Evolutionary conservation across 2,113 vertebrate genomes (phyloP).

Genomic region (Marmota monax): DNA sequence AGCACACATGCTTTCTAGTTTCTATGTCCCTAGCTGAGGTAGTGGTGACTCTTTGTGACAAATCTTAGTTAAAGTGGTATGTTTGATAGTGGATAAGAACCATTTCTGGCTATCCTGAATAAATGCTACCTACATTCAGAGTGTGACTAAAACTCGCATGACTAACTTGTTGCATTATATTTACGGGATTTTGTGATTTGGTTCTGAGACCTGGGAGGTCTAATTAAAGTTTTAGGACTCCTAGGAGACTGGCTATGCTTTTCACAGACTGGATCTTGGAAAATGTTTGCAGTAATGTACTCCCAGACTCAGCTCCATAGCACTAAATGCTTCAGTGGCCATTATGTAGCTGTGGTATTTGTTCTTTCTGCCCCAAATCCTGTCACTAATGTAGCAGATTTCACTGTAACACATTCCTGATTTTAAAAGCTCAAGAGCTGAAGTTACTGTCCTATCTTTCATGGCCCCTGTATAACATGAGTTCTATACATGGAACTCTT

Average conservation of each 20-base stretch:
- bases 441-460: neutral
- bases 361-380: neutral
- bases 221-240: constrained; percentile 70
- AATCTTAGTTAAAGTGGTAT: constrained; percentile 12
- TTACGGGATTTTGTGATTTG: constrained; percentile 33
- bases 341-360: neutral
- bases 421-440: neutral
- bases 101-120: neutral
- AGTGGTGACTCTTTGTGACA: neutral
- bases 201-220: constrained; percentile 7
- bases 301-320: neutral
- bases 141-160: neutral
- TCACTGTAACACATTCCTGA: neutral
- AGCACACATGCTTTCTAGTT: neutral
- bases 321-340: neutral
- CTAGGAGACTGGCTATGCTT: neutral
- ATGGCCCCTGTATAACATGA: neutral
- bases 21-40: neutral
- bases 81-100: neutral
- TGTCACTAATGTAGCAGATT: neutral
- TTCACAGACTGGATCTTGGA: neutral
- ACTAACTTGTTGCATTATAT: constrained; percentile 25
- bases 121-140: neutral
- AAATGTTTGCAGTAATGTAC: neutral
- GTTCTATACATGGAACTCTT: neutral